These are phyloP conservation scores for Beris chalybata DNA, from an alignment of 2,888 invertebrate genomes.

Conservation along the genomic window DNA sequence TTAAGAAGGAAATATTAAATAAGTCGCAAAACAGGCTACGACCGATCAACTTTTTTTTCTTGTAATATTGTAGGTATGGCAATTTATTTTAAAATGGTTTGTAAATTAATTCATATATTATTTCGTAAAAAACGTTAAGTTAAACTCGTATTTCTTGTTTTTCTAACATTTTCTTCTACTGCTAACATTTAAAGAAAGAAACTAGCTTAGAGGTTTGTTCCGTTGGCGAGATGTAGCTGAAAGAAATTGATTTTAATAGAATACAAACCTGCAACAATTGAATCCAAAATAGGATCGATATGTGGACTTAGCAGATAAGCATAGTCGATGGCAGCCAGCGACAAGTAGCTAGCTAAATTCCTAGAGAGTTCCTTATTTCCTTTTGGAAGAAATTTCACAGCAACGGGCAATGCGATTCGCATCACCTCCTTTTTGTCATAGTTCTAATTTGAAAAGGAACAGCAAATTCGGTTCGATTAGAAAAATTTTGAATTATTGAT, in stretches of 20 bases:
- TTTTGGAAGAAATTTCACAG: conserved; percentile 88
- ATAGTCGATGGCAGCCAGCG: conserved; percentile 89
- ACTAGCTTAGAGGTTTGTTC: no score
- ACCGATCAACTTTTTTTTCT: no score
- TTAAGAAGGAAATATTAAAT: no score
- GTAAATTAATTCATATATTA: not conserved
- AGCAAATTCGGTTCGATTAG: conserved; percentile 4
- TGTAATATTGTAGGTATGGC: no score
- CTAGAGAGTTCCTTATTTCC: conserved; percentile 87
- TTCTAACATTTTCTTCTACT: no score
- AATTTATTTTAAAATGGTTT: not conserved
- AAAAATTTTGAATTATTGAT: conserved; percentile 1
- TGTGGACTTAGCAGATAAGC: conserved; percentile 83
- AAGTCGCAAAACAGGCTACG: no score
- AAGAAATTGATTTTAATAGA: not conserved
- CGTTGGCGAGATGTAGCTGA: not conserved
- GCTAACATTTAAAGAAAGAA: not conserved
- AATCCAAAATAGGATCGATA: conserved; percentile 87
- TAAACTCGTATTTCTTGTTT: no score
- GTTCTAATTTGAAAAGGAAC: conserved; percentile 52
- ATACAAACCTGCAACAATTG: conserved; percentile 79
- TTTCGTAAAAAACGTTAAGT: not conserved
- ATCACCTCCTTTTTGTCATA: conserved; percentile 64
- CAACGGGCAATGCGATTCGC: conserved; percentile 76
- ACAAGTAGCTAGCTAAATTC: conserved; percentile 89